A percentile compares a stretch with the other conserved stretches of the same genome.
These are phyloP conservation scores for Picathartes gymnocephalus DNA, from an alignment of 2,113 vertebrate genomes.

Conservation along the genomic window DNA sequence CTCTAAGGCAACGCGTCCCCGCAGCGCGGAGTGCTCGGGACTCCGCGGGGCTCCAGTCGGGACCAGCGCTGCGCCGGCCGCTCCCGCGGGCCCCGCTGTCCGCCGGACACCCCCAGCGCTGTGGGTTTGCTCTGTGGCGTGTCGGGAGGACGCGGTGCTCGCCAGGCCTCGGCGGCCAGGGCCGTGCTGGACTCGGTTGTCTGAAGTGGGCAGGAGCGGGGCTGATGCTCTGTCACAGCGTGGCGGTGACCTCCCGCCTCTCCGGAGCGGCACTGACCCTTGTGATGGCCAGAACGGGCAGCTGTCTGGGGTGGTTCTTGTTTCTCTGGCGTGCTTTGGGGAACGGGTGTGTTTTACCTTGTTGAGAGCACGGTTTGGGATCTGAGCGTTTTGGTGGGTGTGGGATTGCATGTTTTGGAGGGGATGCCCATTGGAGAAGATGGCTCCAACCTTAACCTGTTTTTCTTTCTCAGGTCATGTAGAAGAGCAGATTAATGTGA, in stretches of 20 bases:
- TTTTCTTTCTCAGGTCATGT: conserved; percentile 77
- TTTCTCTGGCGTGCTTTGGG: not conserved
- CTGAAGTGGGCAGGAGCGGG: not conserved
- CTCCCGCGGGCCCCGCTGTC: not conserved
- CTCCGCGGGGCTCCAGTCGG: not conserved
- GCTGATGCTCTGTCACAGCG: not conserved
- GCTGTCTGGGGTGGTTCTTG: not conserved
- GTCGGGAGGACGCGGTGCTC: not conserved
- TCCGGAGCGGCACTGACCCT: not conserved
- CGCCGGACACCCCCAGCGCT: not conserved
- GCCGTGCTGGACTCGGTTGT: not conserved
- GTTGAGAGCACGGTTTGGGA: not conserved
- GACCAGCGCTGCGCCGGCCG: not conserved
- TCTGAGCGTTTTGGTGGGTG: not conserved
- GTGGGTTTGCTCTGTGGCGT: not conserved
- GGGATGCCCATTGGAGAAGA: not conserved
- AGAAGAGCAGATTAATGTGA: conserved; percentile 82
- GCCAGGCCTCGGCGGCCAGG: not conserved
- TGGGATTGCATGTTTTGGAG: not conserved
- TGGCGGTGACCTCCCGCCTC: not conserved
- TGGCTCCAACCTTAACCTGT: not conserved
- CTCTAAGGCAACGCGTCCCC: not conserved
- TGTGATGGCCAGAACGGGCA: not conserved
- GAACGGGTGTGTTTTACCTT: not conserved
- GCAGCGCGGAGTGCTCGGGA: not conserved